Base-by-base conservation (phyloP, 2,888 invertebrate genomes). In the Pristionchus japonicus region DNA sequence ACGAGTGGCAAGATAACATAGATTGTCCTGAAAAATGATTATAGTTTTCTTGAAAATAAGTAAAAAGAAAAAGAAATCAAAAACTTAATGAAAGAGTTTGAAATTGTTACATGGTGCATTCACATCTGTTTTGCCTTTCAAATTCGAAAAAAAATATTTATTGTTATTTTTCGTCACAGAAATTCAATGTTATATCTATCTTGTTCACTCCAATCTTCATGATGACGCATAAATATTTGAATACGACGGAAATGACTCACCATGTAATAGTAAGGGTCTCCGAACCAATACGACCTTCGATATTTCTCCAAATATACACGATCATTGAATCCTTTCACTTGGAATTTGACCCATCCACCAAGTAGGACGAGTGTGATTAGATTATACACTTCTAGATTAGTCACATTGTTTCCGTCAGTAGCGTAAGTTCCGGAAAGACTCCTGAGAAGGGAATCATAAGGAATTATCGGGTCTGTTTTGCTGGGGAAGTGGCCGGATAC, bases 1-100 rank as follows among this genome's bases (percentile, higher is more conserved):
- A 37, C 94, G 89, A 1, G 92, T 92, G 34, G 91, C 90, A 61
- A 94, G 89, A 87, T 91, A 94, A 90, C 93, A 94, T 86, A 89
- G 88, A 89, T 94, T 94, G 90, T 94, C 94, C 93, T 94, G 89
- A 85, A 89, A n/a, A n/a, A n/a, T n/a, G n/a, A n/a, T n/a, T n/a
- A n/a, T n/a, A n/a, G n/a, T n/a, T n/a, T n/a, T n/a, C n/a, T n/a
- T n/a, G n/a, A n/a, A n/a, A n/a, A n/a, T n/a, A n/a, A n/a, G n/a
- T n/a, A n/a, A n/a, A n/a, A n/a, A n/a, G n/a, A n/a, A n/a, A n/a
- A n/a, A n/a, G n/a, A n/a, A n/a, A n/a, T n/a, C n/a, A n/a, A n/a
- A n/a, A n/a, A n/a, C n/a, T n/a, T n/a, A n/a, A n/a, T n/a, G n/a
- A n/a, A n/a, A n/a, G n/a, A n/a, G n/a, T n/a, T n/a, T n/a, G n/a